phyloP scores from a whole-genome alignment of 2,797 vertebrate species.

The Enteromius anoplus region DNA sequence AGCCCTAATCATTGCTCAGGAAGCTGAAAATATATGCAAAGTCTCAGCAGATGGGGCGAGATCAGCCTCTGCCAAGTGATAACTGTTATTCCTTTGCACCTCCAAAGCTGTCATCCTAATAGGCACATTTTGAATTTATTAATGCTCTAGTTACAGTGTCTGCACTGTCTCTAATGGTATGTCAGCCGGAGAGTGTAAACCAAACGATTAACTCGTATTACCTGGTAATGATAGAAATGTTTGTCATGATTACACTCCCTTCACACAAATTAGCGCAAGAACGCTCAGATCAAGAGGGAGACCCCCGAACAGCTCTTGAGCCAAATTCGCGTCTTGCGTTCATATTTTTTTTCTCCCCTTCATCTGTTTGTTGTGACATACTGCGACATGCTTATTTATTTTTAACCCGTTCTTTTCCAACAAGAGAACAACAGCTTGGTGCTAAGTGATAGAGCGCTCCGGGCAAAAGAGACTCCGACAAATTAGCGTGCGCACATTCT shows the following conservation, averaged over 20 bases:
- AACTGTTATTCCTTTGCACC: constrained; percentile 91
- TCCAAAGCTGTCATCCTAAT: constrained; percentile 91
- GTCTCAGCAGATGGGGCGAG: constrained; percentile 91
- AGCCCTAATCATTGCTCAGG: constrained; percentile 99
- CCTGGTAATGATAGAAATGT: constrained; percentile 90
- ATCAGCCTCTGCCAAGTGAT: constrained; percentile 88
- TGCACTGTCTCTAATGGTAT: constrained; percentile 88
- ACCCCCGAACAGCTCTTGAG: constrained; percentile 48
- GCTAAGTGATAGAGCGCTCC: constrained; percentile 30
- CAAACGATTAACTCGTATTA: constrained; percentile 96
- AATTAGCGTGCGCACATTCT: constrained; percentile 40
- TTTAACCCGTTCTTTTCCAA: constrained; percentile 34
- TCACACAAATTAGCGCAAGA: constrained; percentile 51
- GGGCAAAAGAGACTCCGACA: constrained; percentile 36
- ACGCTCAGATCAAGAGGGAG: constrained; percentile 48
- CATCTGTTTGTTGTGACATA: constrained; percentile 50
- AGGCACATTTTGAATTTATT: constrained; percentile 91
- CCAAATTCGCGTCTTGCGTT: constrained; percentile 33
- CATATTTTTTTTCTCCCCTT: constrained; percentile 1
- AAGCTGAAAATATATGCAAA: constrained; percentile 96
- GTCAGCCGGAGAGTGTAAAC: constrained; percentile 88
- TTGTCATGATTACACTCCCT: constrained; percentile 68
- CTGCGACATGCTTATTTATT: constrained; percentile 48
- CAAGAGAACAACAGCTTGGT: constrained; percentile 44
- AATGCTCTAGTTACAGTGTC: constrained; percentile 88